phyloP scores from a whole-genome alignment of 2,797 vertebrate species.

The Spatula clypeata region DNA sequence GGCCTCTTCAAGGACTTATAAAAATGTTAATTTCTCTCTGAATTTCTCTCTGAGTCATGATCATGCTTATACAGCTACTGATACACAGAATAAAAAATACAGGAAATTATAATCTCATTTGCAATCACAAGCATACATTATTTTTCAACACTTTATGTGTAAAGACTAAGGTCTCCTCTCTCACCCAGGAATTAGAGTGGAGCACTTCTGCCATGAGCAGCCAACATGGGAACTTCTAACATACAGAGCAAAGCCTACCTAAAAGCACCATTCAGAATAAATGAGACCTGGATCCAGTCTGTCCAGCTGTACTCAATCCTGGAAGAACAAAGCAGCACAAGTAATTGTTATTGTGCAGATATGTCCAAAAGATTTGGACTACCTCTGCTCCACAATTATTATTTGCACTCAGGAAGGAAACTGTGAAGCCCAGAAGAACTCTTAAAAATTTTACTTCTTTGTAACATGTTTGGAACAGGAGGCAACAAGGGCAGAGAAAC shows the following conservation, averaged over 20 bases:
- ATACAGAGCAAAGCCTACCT: not conserved
- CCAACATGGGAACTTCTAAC: not conserved
- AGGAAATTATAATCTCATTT: not conserved
- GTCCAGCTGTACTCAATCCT: not conserved
- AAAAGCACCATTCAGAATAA: not conserved
- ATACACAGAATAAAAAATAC: not conserved
- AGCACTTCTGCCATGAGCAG: not conserved
- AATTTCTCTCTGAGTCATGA: not conserved
- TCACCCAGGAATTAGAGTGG: not conserved
- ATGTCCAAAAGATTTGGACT: not conserved
- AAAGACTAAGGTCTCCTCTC: not conserved
- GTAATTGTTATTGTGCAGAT: not conserved
- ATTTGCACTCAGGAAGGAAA: not conserved
- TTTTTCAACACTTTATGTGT: not conserved
- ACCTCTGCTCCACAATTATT: not conserved
- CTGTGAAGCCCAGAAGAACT: not conserved
- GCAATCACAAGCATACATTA: not conserved
- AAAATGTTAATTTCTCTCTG: not conserved
- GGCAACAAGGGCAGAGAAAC: not conserved
- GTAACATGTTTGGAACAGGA: not conserved
- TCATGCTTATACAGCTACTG: not conserved
- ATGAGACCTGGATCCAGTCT: accelerated
- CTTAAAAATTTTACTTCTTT: not conserved
- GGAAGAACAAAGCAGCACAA: not conserved
- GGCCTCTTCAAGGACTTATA: not conserved